Base-by-base conservation (phyloP, 2,888 invertebrate species). In the Agriopis marginaria region DNA sequence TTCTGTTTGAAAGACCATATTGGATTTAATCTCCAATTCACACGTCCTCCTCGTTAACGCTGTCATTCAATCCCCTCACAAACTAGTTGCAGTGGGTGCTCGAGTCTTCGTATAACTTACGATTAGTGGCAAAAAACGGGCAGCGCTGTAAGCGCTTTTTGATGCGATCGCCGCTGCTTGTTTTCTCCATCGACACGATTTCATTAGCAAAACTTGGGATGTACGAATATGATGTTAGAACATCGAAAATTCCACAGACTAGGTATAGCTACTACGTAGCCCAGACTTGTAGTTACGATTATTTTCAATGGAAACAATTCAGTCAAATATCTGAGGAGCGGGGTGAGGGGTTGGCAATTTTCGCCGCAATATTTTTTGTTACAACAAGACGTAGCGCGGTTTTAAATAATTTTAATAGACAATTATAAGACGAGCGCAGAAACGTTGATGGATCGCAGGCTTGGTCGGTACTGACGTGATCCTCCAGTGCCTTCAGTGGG, bases 91-190 rank as follows among this genome's bases (percentile, higher is more conserved):
- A 67, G 66, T 74, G 76, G 78, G 78, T 76, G 76, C 76, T 70
- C 51, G 54, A 63, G 74, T 79, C 79, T 76, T 80, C 81, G 82
- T 87, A 88, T 88, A 88, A 86, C 84, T 88, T 84, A 87, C 86
- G 89, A 88, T 89, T 89, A 89, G 85, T 82, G 77, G 82, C 82
- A 86, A 89, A 90, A 88, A 89, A 86, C 79, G 59, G 78, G 71
- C 76, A 76, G 80, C 77, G 80, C 77, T 79, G 86, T 89, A 89
- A 90, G 87, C 89, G 86, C 86, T 89, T 90, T 90, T 89, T 89
- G 89, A 89, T 89, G 88, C 85, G 87, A 86, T 86, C 85, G 78
- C 80, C 79, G 76, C 80, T 74, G 82, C 83, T 85, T 88, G 86
- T 89, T 88, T 86, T 85, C 83, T 80, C 82, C 81, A 78, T 79